These are phyloP conservation scores for Synergus umbraculus DNA, from an alignment of 2,888 invertebrate genomes.

Conservation along the genomic window DNA sequence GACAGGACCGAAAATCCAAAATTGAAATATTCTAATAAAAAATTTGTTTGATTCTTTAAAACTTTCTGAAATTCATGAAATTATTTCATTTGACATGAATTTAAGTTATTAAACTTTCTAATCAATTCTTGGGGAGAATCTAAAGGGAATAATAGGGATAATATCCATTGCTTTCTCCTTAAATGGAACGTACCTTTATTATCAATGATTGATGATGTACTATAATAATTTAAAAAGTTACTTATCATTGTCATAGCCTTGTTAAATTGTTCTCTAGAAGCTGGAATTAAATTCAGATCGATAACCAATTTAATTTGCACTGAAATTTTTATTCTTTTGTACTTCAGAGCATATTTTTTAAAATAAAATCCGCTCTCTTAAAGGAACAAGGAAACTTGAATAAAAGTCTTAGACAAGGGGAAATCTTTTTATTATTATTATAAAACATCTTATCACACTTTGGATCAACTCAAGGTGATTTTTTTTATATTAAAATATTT, in stretches of 20 bases:
- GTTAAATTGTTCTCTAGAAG: neutral
- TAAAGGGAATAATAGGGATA: too few relatives aligned
- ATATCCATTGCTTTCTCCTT: neutral
- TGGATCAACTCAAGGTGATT: neutral
- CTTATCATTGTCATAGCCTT: slow-evolving; percentile 23
- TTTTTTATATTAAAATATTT: neutral
- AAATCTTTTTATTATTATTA: neutral
- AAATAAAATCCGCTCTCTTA: too few relatives aligned
- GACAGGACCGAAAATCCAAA: neutral
- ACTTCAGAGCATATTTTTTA: neutral
- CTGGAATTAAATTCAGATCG: neutral
- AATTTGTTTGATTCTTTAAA: neutral
- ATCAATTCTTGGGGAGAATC: too few relatives aligned
- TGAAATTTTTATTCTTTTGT: neutral
- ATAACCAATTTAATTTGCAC: neutral
- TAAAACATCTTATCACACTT: neutral
- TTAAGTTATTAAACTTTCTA: neutral
- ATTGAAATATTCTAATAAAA: neutral
- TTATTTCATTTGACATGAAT: slow-evolving; percentile 5
- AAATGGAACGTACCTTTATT: slow-evolving; percentile 21
- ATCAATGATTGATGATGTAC: slow-evolving; percentile 36
- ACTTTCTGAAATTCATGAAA: slow-evolving; percentile 25
- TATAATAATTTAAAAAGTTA: slow-evolving; percentile 28
- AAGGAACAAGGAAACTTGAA: too few relatives aligned
- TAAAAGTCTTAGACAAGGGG: neutral